Evolutionary conservation across 1,140 invertebrate genomes (phyloP), one percentile per base, ranked within the genome.

Genomic region (Andricus grossulariae): DNA sequence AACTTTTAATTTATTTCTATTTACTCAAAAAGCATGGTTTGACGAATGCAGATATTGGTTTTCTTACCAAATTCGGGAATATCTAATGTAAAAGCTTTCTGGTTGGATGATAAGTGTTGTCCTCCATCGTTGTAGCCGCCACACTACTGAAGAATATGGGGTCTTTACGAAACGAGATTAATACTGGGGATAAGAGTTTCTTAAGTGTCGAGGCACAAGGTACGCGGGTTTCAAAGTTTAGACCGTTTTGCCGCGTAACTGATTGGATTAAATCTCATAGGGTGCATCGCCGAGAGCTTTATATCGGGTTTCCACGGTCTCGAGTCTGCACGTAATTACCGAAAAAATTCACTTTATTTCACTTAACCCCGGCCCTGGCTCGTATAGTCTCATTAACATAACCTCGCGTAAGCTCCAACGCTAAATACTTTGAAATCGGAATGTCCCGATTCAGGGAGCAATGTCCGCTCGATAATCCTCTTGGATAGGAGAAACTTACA

Each of bases 101-200:
- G 60, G 32, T 66, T 16, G 6, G 25, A 66, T 66, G 60, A 66
- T 66, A 66, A 45, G 60, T 32, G 60, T 39, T 66, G 45, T 66
- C 60, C 1, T 2, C 32, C 25, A 66, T 66, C 60, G 21, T 39
- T 66, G 25, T 32, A 39, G 54, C n/a, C 39, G 39, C 39, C 39
- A 45, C 39, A 45, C 39, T 32, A 32, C 25, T 32, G 4, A 32
- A 32, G 25, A 45, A 45, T 45, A 45, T 7, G 21, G 32, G 15
- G 25, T 66, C 75, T 79, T 79, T 49, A 45, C 77, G 79, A 79
- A 79, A 79, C 74, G 75, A 75, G 80, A 82, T 82, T 82, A 77
- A 82, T 82, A 76, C 54, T 73, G 77, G 76, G 80, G 77, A 82
- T 82, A 82, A 82, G 80, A 79, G 78, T 81, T 78, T 76, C 75